Percentiles rank a stretch among this genome's conserved stretches.
These are phyloP conservation scores for Harpagoxenus sublaevis DNA, from an alignment of 2,888 invertebrate species.

Conservation along the genomic window DNA sequence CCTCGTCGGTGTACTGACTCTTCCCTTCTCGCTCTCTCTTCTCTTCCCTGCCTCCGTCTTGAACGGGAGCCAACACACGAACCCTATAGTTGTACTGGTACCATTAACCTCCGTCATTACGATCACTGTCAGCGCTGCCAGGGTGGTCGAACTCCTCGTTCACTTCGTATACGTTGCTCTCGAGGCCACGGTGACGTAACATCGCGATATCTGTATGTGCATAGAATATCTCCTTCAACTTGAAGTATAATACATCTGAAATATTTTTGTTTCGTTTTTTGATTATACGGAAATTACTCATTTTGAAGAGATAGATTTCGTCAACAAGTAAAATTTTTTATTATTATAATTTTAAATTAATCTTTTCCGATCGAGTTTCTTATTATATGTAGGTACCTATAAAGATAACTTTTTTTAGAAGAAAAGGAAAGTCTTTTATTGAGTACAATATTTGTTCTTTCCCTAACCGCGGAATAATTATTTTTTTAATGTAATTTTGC, in stretches of 20 bases:
- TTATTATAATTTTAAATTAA: constrained; percentile 1
- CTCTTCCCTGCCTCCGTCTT: constrained; percentile 29
- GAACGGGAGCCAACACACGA: constrained; percentile 57
- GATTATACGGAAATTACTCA: not conserved
- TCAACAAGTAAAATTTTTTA: not conserved
- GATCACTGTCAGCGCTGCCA: constrained; percentile 47
- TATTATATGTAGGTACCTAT: not conserved
- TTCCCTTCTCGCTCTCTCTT: not conserved
- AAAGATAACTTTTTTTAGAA: not conserved
- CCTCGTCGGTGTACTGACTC: not conserved
- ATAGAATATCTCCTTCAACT: not conserved
- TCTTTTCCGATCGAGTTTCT: not conserved
- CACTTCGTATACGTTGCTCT: constrained; percentile 55
- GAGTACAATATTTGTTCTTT: not conserved
- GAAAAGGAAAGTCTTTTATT: not conserved
- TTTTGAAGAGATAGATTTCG: not conserved
- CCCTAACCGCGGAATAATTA: not conserved
- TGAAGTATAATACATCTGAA: not conserved
- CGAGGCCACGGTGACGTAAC: constrained; percentile 55
- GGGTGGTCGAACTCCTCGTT: constrained; percentile 66
- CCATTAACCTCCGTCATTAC: constrained; percentile 49
- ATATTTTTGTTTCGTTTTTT: constrained; percentile 2
- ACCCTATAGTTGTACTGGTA: constrained; percentile 29
- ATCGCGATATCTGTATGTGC: not conserved
- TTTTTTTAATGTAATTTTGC: not conserved